phyloP scores from a whole-genome alignment of 2,113 vertebrate species.

The Cromileptes altivelis region DNA sequence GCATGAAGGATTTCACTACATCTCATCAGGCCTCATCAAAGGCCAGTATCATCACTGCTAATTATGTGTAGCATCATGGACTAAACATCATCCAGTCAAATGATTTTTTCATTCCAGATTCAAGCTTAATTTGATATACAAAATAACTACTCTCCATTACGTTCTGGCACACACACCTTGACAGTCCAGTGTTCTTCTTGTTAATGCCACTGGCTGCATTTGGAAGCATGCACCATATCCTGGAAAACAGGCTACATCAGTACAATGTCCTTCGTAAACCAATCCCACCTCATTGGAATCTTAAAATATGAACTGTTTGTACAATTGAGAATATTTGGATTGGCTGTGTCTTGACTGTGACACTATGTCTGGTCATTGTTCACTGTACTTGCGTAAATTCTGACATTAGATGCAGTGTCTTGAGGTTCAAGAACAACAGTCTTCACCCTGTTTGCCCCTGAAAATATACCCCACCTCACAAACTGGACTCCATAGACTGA shows the following conservation, averaged over 20 bases:
- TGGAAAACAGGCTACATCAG: background rate
- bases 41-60: constrained; percentile 68
- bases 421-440: constrained; percentile 1
- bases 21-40: constrained; percentile 78
- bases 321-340: constrained; percentile 11
- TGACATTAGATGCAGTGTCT: background rate
- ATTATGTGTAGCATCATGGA: constrained; percentile 65
- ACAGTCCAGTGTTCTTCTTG: constrained; percentile 19
- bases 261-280: background rate
- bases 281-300: too few species aligned
- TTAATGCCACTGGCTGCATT: constrained; percentile 8
- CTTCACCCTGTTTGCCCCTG: background rate
- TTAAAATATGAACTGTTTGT: background rate
- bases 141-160: constrained; percentile 40
- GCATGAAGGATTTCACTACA: constrained; percentile 76
- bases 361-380: background rate
- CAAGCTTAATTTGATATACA: constrained; percentile 53
- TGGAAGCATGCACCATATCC: background rate
- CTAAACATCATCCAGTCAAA: constrained; percentile 58
- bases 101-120: constrained; percentile 37
- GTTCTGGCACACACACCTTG: constrained; percentile 28
- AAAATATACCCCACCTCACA: background rate
- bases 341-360: background rate
- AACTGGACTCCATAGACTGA: background rate
- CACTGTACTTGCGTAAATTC: background rate